phyloP scores from a whole-genome alignment of 2,888 invertebrate genomes.

The Drosophila monieri region DNA sequence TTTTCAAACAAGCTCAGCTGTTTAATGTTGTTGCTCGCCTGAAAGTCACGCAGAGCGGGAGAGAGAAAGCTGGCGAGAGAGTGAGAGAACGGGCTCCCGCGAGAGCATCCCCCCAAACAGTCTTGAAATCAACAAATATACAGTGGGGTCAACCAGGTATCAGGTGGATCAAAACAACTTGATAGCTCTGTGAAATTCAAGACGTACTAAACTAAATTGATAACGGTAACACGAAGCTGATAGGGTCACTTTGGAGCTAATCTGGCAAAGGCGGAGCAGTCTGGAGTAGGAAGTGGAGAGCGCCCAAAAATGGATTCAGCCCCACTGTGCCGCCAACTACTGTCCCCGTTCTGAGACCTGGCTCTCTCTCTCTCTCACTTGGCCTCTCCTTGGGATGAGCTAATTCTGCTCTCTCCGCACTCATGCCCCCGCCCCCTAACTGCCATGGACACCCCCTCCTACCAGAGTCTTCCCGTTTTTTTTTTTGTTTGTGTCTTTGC shows the following conservation, averaged over 20 bases:
- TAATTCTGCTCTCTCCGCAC: constrained; percentile 31
- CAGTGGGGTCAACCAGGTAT: constrained; percentile 37
- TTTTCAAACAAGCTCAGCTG: constrained; percentile 80
- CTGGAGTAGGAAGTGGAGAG: background rate
- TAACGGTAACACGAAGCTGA: background rate
- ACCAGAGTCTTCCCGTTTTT: constrained; percentile 28
- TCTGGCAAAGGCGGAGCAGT: background rate
- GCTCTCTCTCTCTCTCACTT: constrained; percentile 14
- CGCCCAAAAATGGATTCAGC: constrained; percentile 1
- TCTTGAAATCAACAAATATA: constrained; percentile 54
- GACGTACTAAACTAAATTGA: background rate
- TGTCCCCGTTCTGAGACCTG: constrained; percentile 14
- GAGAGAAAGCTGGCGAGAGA: constrained; percentile 10
- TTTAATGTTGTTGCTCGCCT: constrained; percentile 74
- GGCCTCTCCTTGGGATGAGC: constrained; percentile 29
- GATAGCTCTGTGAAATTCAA: constrained; percentile 2
- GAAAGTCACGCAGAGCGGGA: constrained; percentile 29
- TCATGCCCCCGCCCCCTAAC: constrained; percentile 14
- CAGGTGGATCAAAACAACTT: background rate
- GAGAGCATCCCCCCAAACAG: constrained; percentile 12
- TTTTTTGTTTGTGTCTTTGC: constrained; percentile 22
- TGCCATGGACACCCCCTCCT: constrained; percentile 14
- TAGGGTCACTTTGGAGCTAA: background rate
- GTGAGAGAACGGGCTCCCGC: constrained; percentile 5
- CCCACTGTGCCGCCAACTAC: constrained; percentile 17